A percentile compares a stretch with the other conserved stretches of the same genome.
These are phyloP conservation scores for Acrocyrtus sp. DNA, from an alignment of 2,888 invertebrate genomes.

Conservation along the genomic window DNA sequence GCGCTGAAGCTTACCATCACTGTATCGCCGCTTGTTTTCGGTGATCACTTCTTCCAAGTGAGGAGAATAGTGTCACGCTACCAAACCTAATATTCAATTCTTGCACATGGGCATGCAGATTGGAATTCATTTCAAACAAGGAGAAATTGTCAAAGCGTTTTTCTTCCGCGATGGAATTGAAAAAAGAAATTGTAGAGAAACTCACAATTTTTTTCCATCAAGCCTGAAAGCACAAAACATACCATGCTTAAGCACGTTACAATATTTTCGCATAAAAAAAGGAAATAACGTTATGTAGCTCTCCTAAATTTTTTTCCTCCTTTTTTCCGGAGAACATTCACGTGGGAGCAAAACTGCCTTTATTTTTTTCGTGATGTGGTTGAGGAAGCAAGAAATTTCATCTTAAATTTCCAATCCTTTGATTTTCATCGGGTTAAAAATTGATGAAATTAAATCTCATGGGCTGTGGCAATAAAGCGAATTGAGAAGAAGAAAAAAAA, in stretches of 20 bases:
- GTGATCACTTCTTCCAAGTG: not conserved
- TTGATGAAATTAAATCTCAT: constrained; percentile 53
- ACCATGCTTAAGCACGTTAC: not conserved
- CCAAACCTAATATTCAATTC: not conserved
- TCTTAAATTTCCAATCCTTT: constrained; percentile 49
- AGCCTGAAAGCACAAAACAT: not conserved
- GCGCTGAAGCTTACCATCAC: not conserved
- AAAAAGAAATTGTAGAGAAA: not conserved
- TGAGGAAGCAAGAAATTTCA: constrained; percentile 36
- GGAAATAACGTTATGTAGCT: not conserved
- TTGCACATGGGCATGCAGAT: constrained; percentile 6
- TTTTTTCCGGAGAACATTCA: constrained; percentile 9
- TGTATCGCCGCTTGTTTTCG: no score
- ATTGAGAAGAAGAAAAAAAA: constrained; percentile 12
- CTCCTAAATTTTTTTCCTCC: not conserved
- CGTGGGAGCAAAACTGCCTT: constrained; percentile 29
- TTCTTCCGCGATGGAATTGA: constrained; percentile 12
- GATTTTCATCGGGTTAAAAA: constrained; percentile 50
- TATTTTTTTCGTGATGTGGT: constrained; percentile 26
- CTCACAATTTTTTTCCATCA: not conserved
- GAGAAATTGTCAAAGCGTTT: constrained; percentile 10
- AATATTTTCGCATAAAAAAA: not conserved
- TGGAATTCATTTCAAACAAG: constrained; percentile 7
- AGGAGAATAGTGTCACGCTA: not conserved
- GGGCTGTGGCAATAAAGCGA: constrained; percentile 46